Percentiles rank a stretch among this genome's conserved stretches.
phyloP scores from a whole-genome alignment of 2,113 vertebrate genomes.

The Lophochroa leadbeateri region DNA sequence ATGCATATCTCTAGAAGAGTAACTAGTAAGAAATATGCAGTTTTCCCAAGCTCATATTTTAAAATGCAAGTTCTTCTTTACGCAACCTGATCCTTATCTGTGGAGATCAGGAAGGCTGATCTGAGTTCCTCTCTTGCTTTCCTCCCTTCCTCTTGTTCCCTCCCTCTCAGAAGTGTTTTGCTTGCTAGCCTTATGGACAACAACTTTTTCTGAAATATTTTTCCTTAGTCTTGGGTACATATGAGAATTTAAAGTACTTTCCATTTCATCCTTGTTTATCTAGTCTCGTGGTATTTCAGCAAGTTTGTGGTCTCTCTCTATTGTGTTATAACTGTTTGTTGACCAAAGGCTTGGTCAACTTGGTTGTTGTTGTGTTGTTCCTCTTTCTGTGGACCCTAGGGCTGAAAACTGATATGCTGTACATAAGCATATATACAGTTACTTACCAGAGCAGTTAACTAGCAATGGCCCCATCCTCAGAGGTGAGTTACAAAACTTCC shows the following conservation, averaged over 20 bases:
- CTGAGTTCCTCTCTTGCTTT: not conserved
- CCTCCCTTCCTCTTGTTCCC: not conserved
- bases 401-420: not conserved
- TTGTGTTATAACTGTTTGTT: not conserved
- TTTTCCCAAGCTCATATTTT: not conserved
- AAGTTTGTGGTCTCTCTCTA: not conserved
- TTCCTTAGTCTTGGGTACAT: not conserved
- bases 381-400: not conserved
- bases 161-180: not conserved
- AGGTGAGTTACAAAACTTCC: not conserved
- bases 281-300: not conserved
- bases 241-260: not conserved
- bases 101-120: not conserved
- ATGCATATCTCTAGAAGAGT: not conserved
- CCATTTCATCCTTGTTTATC: not conserved
- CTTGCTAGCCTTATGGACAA: not conserved
- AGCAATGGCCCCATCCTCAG: not conserved
- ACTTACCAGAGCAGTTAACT: not conserved
- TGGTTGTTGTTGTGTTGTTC: not conserved
- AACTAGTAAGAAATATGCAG: not conserved
- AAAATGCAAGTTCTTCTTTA: not conserved
- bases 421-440: not conserved
- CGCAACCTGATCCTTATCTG: conserved; percentile 20
- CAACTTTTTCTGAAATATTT: not conserved
- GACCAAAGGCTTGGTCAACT: not conserved